A percentile compares a stretch with the other conserved stretches of the same genome.
Evolutionary conservation across 2,113 vertebrate genomes (phyloP).

Genomic region (Scytalopus superciliaris): DNA sequence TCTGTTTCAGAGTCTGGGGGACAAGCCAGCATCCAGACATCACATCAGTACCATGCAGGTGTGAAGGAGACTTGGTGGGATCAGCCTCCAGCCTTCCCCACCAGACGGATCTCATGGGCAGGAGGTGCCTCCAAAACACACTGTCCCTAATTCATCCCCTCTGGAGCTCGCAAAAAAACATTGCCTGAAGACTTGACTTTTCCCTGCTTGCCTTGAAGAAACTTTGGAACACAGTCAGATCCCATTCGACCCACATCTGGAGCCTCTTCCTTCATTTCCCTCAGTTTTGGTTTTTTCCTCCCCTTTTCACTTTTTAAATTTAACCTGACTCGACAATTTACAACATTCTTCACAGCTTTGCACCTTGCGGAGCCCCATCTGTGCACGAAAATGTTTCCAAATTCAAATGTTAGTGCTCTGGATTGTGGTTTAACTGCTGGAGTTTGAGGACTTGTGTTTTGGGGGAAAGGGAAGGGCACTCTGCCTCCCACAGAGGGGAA

Average conservation of each 20-base stretch:
- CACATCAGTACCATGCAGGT: accelerated
- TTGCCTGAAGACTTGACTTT: not conserved
- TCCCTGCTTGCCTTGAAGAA: not conserved
- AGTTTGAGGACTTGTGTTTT: not conserved
- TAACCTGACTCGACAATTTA: constrained; percentile 48
- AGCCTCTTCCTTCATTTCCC: not conserved
- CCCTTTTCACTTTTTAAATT: constrained; percentile 26
- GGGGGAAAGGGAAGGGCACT: not conserved
- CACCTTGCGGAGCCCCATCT: constrained; percentile 58
- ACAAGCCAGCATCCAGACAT: not conserved
- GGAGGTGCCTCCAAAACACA: not conserved
- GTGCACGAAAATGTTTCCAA: constrained; percentile 22
- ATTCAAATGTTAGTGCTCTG: constrained; percentile 10
- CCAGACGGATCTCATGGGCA: not conserved
- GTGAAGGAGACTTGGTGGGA: not conserved
- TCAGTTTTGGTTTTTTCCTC: not conserved
- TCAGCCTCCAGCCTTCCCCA: not conserved
- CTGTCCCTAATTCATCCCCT: not conserved
- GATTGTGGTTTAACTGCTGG: not conserved
- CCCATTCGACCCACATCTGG: not conserved
- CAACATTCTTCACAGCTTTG: constrained; percentile 41
- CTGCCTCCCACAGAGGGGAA: not conserved
- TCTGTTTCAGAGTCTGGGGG: not conserved
- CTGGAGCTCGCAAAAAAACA: not conserved
- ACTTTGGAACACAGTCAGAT: not conserved